phyloP scores from a whole-genome alignment of 1,140 invertebrate species.

The Manduca sexta region DNA sequence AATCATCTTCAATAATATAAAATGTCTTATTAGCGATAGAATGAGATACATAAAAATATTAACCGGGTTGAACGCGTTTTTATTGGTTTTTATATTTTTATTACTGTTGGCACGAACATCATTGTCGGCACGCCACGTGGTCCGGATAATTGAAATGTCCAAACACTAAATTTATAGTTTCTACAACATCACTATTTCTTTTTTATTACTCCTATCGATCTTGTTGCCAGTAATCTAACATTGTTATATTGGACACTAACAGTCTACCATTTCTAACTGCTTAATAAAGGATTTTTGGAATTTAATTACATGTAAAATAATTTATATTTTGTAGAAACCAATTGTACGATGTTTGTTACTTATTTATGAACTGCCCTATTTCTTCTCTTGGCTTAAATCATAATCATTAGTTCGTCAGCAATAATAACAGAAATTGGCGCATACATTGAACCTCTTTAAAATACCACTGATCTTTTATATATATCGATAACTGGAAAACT shows the following conservation, averaged over 20 bases:
- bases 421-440: no score
- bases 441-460: no score
- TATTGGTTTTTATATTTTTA: constrained; percentile 50
- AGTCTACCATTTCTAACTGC: background rate
- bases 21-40: constrained; percentile 26
- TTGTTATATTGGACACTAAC: constrained; percentile 15
- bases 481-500: no score
- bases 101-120: constrained; percentile 63
- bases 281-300: no score
- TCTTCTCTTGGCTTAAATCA: no score
- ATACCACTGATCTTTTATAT: no score
- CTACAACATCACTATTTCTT: constrained; percentile 44
- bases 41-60: constrained; percentile 28
- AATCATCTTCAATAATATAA: constrained; percentile 23
- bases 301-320: no score
- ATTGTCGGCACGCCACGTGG: constrained; percentile 60
- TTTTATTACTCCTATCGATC: constrained; percentile 35
- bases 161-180: constrained; percentile 62
- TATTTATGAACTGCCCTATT: no score
- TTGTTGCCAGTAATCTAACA: constrained; percentile 17
- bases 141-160: constrained; percentile 67
- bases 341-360: no score
- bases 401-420: no score
- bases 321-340: no score
- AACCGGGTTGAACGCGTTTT: constrained; percentile 25